phyloP scores from a whole-genome alignment of 1,140 invertebrate species.

The Wasmannia auropunctata region DNA sequence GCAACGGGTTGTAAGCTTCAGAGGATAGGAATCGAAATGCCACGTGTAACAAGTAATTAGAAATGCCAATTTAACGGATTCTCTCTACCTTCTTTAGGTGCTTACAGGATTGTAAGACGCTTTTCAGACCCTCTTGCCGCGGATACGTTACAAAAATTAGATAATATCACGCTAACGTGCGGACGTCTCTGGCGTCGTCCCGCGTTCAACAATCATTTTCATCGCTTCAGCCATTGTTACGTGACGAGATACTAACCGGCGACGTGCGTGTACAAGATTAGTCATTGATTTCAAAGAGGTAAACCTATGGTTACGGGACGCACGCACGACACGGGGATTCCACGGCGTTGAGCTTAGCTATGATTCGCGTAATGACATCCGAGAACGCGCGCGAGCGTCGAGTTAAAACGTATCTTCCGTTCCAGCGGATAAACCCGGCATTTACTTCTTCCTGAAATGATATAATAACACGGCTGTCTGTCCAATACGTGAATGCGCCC shows the following conservation, averaged over 20 bases:
- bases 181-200: not conserved
- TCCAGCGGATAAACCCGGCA: conserved; percentile 52
- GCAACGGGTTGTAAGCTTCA: not conserved
- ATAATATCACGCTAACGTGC: not conserved
- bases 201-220: conserved; percentile 15
- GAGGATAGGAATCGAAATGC: too few relatives aligned
- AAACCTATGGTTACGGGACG: conserved; percentile 61
- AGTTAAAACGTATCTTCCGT: conserved; percentile 67
- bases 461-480: conserved; percentile 66
- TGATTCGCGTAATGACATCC: conserved; percentile 66
- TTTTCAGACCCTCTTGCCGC: not conserved
- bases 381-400: conserved; percentile 17
- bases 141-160: not conserved
- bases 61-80: too few relatives aligned
- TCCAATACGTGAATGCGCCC: conserved; percentile 40
- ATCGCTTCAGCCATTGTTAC: conserved; percentile 28
- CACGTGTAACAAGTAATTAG: too few relatives aligned
- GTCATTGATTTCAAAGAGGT: conserved; percentile 53
- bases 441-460: conserved; percentile 61
- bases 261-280: conserved; percentile 42
- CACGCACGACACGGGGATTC: conserved; percentile 52
- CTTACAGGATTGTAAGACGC: too few relatives aligned
- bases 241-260: conserved; percentile 11
- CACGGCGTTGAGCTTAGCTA: conserved; percentile 54
- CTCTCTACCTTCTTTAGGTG: too few relatives aligned